Conservation (phyloP, 2,113 vertebrate species). For the Lontra canadensis region DNA sequence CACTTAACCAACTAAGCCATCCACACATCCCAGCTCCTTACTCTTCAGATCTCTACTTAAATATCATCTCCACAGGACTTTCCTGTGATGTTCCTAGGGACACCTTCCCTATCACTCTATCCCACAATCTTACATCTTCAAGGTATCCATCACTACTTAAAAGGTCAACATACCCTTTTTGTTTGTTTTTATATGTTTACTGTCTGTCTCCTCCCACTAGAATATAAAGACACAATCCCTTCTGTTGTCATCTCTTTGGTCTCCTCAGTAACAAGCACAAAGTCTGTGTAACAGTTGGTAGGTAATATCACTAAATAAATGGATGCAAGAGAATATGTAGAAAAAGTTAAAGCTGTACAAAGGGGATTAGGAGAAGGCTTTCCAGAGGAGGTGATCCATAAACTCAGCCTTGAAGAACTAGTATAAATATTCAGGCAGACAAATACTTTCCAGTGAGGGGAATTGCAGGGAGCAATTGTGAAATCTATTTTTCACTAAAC, state of each 20-base stretch:
- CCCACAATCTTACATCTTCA: not conserved
- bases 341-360: not conserved
- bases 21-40: not conserved
- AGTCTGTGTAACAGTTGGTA: not conserved
- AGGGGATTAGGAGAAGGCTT: not conserved
- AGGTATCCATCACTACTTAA: not conserved
- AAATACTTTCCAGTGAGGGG: not conserved
- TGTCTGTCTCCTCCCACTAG: conserved; percentile 1
- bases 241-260: not conserved
- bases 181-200: not conserved
- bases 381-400: not conserved
- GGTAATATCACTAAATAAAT: not conserved
- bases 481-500: conserved; percentile 8
- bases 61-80: not conserved
- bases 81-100: not conserved
- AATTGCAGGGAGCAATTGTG: not conserved
- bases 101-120: not conserved
- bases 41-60: not conserved
- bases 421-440: not conserved
- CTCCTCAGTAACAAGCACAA: not conserved
- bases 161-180: not conserved
- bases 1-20: not conserved
- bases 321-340: not conserved
- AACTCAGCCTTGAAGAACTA: not conserved
- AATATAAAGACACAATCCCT: not conserved